Evolutionary conservation across 2,888 invertebrate species (phyloP).

Genomic region (Sinopyrophorus schimmeli): DNA sequence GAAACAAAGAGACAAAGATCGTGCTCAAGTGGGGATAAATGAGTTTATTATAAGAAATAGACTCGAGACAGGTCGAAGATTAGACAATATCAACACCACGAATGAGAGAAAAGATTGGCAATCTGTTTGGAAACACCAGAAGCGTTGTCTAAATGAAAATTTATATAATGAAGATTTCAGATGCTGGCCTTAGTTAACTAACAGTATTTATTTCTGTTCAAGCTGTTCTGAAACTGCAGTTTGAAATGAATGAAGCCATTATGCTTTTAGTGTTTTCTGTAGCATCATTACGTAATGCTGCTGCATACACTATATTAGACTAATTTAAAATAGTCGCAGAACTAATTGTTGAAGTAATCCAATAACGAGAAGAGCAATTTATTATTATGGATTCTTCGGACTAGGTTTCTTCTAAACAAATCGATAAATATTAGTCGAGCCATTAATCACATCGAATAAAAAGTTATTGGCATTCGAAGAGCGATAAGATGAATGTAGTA

Average conservation of each 20-base stretch:
- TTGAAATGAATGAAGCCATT: conserved; percentile 19
- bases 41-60: too few relatives aligned
- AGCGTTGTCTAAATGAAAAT: too few relatives aligned
- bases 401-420: conserved; percentile 5
- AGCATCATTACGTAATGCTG: conserved; percentile 24
- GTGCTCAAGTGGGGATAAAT: too few relatives aligned
- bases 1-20: too few relatives aligned
- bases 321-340: conserved; percentile 22
- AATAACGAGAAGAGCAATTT: conserved; percentile 3
- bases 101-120: too few relatives aligned
- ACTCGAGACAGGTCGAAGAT: too few relatives aligned
- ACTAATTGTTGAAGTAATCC: not conserved
- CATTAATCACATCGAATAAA: conserved; percentile 26
- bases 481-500: conserved; percentile 27
- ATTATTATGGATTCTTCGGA: not conserved
- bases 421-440: conserved; percentile 26
- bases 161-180: too few relatives aligned
- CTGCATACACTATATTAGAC: conserved; percentile 10
- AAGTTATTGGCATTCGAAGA: conserved; percentile 27
- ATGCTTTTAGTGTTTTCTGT: conserved; percentile 20
- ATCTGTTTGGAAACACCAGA: too few relatives aligned
- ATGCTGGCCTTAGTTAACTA: too few relatives aligned
- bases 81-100: too few relatives aligned
- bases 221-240: too few relatives aligned
- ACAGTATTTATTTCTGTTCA: too few relatives aligned